A percentile compares a stretch with the other conserved stretches of the same genome.
Conservation (phyloP, 1,140 invertebrate species). For the Panagrolaimus sp. region DNA sequence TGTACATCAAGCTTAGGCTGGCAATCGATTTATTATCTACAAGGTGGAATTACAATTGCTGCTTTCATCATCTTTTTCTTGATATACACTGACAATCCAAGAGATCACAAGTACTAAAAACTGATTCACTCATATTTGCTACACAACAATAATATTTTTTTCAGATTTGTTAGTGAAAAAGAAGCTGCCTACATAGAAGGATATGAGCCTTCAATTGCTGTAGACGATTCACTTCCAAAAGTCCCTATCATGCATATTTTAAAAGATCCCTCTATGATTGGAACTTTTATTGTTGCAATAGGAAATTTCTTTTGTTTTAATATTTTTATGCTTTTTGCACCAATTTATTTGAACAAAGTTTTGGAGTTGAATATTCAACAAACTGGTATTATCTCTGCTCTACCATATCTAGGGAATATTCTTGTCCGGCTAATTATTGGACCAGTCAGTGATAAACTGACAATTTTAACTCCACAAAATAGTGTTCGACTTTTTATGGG, state of each 20-base stretch:
- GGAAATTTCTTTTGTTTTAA: conserved; percentile 4
- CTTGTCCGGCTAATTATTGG: not conserved
- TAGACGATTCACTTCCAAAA: not conserved
- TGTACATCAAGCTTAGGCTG: not conserved
- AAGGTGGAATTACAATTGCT: not conserved
- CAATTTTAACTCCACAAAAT: not conserved
- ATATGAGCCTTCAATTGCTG: not conserved
- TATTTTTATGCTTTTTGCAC: not conserved
- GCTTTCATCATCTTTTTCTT: not conserved
- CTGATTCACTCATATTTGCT: not conserved
- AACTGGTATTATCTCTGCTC: not conserved
- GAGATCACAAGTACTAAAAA: not conserved
- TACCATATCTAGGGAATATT: not conserved
- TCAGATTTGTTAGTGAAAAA: not conserved
- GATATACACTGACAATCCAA: not conserved
- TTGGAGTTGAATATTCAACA: not conserved
- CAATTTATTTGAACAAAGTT: conserved; percentile 6
- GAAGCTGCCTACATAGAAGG: not conserved
- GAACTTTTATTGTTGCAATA: not conserved
- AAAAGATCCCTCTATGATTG: not conserved
- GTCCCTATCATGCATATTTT: not conserved
- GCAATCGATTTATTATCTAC: not conserved
- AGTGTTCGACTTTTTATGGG: not conserved
- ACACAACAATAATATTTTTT: not conserved
- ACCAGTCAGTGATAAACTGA: not conserved